Conservation (phyloP, 2,797 vertebrate species). For the Ptychadena robeensis region DNA sequence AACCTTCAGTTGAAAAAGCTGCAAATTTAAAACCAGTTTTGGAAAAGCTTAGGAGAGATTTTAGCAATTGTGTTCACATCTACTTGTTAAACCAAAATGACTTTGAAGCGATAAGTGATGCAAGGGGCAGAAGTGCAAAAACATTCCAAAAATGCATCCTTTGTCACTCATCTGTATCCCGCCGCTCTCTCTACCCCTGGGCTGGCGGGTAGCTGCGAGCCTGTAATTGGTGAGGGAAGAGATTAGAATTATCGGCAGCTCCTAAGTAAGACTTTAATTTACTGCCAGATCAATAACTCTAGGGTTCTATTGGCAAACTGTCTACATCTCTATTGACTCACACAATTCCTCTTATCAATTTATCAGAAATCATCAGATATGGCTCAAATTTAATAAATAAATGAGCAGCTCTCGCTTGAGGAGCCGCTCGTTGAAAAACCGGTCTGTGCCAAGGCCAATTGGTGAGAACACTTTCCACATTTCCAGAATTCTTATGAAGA, state of each 20-base stretch:
- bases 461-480: conserved; percentile 18
- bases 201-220: conserved; percentile 75
- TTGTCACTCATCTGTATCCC: background rate
- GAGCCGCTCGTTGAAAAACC: background rate
- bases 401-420: background rate
- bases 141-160: background rate
- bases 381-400: conserved; percentile 76
- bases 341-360: conserved; percentile 99
- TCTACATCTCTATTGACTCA: conserved; percentile 99
- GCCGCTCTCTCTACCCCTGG: conserved; percentile 15
- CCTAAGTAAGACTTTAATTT: conserved; percentile 99
- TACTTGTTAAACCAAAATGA: conserved; percentile 5
- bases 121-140: background rate
- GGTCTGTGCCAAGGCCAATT: background rate
- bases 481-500: background rate
- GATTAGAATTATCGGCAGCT: conserved; percentile 87
- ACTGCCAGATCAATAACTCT: conserved; percentile 97
- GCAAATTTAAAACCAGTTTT: too few species aligned
- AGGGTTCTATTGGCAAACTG: conserved; percentile 99
- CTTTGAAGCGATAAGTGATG: background rate
- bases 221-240: conserved; percentile 84
- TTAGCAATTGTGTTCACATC: background rate
- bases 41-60: background rate
- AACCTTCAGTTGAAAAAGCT: background rate
- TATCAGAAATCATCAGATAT: conserved; percentile 99